A percentile compares a stretch with the other conserved stretches of the same genome.
Conservation (phyloP, 2,113 vertebrate genomes). For the Talpa occidentalis region DNA sequence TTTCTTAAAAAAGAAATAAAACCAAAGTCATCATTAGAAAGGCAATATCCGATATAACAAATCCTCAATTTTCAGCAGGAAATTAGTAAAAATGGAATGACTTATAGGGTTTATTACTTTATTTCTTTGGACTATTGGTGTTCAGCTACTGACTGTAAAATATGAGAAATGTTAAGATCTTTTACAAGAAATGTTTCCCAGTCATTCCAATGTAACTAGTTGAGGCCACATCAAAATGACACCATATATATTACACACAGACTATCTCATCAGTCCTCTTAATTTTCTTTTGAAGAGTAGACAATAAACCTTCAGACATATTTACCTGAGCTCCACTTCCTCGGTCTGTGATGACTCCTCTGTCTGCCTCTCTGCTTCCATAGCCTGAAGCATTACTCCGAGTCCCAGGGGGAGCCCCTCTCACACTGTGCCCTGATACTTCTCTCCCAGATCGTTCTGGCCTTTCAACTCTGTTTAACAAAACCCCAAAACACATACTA, state of each 20-base stretch:
- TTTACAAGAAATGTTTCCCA: background rate
- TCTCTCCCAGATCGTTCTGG: conserved; percentile 93
- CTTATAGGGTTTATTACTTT: background rate
- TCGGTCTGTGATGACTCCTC: conserved; percentile 89
- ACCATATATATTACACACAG: background rate
- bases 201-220: background rate
- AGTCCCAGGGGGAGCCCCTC: conserved; percentile 89
- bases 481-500: conserved; percentile 67
- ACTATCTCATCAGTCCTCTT: background rate
- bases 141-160: background rate
- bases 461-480: conserved; percentile 86
- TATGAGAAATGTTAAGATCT: background rate
- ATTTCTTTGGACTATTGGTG: background rate
- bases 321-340: conserved; percentile 88
- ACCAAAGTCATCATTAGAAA: background rate
- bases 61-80: background rate
- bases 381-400: conserved; percentile 90
- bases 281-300: background rate
- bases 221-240: background rate
- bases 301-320: background rate
- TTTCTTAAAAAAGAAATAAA: conserved; percentile 23
- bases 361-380: conserved; percentile 89
- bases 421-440: conserved; percentile 88
- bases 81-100: background rate
- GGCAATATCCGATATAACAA: background rate